These are phyloP conservation scores for Halictus ligatus DNA, from an alignment of 2,888 invertebrate genomes.

Conservation along the genomic window DNA sequence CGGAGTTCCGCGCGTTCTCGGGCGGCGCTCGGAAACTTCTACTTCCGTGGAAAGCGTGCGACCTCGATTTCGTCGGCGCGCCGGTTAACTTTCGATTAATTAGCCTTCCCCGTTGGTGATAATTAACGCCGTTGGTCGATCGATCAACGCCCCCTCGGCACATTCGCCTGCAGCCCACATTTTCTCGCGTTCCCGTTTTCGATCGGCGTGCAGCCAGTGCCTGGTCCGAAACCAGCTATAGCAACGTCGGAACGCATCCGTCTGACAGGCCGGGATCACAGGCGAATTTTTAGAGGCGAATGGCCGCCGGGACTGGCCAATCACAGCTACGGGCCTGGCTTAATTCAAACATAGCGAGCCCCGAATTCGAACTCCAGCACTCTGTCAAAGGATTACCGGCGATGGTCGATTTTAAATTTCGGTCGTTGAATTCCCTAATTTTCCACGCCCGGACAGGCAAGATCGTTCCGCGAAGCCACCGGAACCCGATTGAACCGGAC, in stretches of 20 bases:
- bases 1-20: not conserved
- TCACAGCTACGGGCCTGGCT: not conserved
- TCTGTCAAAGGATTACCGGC: not conserved
- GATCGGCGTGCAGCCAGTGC: not conserved
- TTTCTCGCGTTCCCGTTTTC: conserved; percentile 9
- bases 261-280: not conserved
- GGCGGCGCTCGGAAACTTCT: conserved; percentile 1
- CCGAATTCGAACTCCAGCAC: not conserved
- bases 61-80: conserved; percentile 11
- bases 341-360: not conserved
- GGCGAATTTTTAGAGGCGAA: not conserved
- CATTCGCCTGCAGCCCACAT: not conserved
- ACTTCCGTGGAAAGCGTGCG: conserved; percentile 5
- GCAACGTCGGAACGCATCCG: not conserved
- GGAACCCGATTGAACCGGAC: conserved; percentile 10
- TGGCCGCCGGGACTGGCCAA: not conserved
- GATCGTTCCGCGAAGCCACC: not conserved
- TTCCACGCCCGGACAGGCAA: not conserved
- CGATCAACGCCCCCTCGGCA: conserved; percentile 1
- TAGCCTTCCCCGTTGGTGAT: conserved; percentile 9
- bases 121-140: conserved; percentile 23
- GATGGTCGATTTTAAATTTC: not conserved
- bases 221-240: not conserved
- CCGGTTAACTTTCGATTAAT: conserved; percentile 34
- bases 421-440: not conserved